These are phyloP conservation scores for Bellardia bayeri DNA, from an alignment of 2,888 invertebrate genomes.

Conservation along the genomic window DNA sequence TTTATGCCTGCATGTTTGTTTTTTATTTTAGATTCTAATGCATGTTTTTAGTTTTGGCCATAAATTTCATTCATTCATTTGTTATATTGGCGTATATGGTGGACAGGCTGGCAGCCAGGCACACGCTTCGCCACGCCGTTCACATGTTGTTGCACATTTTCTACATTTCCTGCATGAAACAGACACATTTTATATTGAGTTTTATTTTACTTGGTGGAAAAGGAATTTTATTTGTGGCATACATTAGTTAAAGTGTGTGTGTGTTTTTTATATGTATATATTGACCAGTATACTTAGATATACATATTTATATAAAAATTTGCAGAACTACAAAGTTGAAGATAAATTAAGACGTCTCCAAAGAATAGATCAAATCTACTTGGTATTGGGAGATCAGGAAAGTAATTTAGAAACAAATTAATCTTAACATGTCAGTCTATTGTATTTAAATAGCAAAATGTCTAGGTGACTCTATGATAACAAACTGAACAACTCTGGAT, in stretches of 20 bases:
- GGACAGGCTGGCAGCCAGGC: conserved; percentile 8
- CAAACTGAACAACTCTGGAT: no score
- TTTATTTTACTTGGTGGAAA: not conserved
- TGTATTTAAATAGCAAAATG: no score
- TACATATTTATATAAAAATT: not conserved
- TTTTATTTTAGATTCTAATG: conserved; percentile 11
- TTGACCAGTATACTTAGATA: not conserved
- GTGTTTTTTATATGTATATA: not conserved
- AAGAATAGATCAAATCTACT: not conserved
- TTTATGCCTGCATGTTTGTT: conserved; percentile 9
- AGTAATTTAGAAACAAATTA: no score
- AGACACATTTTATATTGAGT: conserved; percentile 21
- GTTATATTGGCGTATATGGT: conserved; percentile 10
- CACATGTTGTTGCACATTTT: conserved; percentile 60
- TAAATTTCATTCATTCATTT: conserved; percentile 48
- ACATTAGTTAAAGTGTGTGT: conserved; percentile 22
- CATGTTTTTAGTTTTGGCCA: conserved; percentile 30
- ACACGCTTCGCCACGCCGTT: conserved; percentile 28
- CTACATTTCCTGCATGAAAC: conserved; percentile 16
- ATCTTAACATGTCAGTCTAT: no score
- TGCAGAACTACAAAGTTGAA: not conserved
- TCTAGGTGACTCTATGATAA: no score
- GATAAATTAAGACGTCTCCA: not conserved
- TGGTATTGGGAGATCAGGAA: no score
- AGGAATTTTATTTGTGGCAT: conserved; percentile 34